Evolutionary conservation across 2,888 invertebrate species (phyloP).

Genomic region (Drosophila trichaetosa): DNA sequence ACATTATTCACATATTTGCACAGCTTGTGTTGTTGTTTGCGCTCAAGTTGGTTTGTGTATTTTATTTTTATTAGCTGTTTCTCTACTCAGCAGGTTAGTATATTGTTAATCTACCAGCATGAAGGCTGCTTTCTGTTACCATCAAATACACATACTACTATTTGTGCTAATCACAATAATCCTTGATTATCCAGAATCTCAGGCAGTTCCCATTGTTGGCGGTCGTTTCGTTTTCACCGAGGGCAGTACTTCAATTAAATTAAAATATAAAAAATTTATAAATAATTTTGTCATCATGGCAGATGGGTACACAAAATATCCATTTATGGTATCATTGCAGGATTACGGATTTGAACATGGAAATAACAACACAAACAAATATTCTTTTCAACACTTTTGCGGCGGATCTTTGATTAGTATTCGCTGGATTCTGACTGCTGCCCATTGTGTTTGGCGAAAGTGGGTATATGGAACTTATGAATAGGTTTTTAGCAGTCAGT

Average conservation of each 20-base stretch:
- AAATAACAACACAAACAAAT: constrained; percentile 18
- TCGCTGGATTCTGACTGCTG: constrained; percentile 83
- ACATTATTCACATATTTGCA: constrained; percentile 69
- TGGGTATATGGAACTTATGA: constrained; percentile 46
- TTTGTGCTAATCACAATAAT: constrained; percentile 16
- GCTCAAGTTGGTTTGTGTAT: constrained; percentile 42
- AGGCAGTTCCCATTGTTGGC: constrained; percentile 78
- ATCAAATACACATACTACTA: constrained; percentile 21
- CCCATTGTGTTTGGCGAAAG: constrained; percentile 83
- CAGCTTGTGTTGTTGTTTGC: constrained; percentile 70
- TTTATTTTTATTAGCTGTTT: constrained; percentile 47
- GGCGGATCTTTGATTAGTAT: constrained; percentile 82
- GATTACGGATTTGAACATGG: constrained; percentile 43
- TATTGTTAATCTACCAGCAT: constrained; percentile 52
- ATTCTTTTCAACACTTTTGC: constrained; percentile 81
- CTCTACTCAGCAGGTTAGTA: constrained; percentile 60
- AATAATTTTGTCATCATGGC: constrained; percentile 15
- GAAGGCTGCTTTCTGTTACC: constrained; percentile 46
- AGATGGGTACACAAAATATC: constrained; percentile 72
- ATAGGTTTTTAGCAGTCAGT: background rate
- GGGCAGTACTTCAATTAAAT: constrained; percentile 52
- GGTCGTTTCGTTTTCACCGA: constrained; percentile 68
- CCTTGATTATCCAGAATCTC: constrained; percentile 14
- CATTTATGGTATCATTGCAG: constrained; percentile 83
- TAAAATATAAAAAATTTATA: constrained; percentile 6